Evolutionary conservation across 92 coral and sea anemone species (phyloP), one percentile per base, ranked within the genome.

Genomic region (Siderastrea siderea): DNA sequence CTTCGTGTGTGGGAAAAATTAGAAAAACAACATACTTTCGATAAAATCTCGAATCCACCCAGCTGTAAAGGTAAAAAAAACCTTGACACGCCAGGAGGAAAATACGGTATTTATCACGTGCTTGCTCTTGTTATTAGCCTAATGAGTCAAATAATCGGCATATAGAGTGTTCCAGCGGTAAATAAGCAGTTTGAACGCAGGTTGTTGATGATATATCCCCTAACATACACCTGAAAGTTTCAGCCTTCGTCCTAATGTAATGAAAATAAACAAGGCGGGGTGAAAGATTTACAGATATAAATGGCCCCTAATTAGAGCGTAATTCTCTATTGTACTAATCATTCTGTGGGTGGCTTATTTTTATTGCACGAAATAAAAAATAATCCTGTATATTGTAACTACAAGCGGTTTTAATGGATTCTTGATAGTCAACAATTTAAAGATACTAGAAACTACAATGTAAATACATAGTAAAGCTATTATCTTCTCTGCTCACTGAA

Each of bases 251-350:
- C 38, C 38, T 74, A 48, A 49, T 83, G 50, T 26, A 59, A 84
- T 11, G 64, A 73, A 61, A 84, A 84, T 51, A 84, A 74, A 84
- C 80, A 84, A 11, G 63, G 26, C 38, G 52, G 59, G 72, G 73
- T 73, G 62, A 61, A 84, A 72, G 62, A 17, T 70, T 7, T 47
- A 43, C 12, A 49, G 68, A 71, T 82, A 51, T 46, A 19, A 74
- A 44, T 73, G 57, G 10, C 47, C 73, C 6, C 4, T 61, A 62
- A 84, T 73, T 60, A 76, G 38, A 16, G 53, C 80, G 13, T 74
- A 63, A 74, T 60, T 50, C 64, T 52, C 68, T 73, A 81, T 15
- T 17, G 78, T 83, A 62, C 57, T 58, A 83, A 73, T 26, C 52
- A 16, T 60, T 4, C 52, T 8, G 67, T n/a, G 54, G 16, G 66